Conservation (phyloP, 2,113 vertebrate species). For the Macaca mulatta region DNA sequence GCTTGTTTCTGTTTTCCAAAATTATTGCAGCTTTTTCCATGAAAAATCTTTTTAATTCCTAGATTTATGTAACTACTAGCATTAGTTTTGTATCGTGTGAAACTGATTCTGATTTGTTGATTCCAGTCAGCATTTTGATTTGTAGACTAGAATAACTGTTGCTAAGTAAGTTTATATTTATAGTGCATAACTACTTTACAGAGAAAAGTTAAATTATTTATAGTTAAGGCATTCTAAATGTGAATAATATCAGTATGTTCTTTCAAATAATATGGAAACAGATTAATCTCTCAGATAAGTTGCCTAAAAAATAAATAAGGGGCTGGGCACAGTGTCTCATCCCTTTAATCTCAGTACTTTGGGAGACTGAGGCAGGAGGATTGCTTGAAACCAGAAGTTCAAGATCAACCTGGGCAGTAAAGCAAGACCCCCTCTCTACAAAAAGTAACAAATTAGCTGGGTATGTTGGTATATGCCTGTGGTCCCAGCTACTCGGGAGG, state of each 20-base stretch:
- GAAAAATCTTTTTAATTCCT: conserved; percentile 46
- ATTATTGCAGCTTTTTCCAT: conserved; percentile 62
- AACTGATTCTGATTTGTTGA: conserved; percentile 21
- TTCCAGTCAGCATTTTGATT: conserved; percentile 34
- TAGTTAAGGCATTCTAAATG: conserved; percentile 23
- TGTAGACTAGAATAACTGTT: conserved; percentile 7
- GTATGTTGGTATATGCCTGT: no score
- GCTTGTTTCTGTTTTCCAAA: neutral
- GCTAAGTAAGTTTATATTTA: conserved; percentile 27
- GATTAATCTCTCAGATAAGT: conserved; percentile 22
- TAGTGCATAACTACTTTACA: neutral
- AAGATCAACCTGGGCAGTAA: no score
- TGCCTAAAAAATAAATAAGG: neutral
- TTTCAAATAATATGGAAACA: conserved; percentile 24
- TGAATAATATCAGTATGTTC: conserved; percentile 9
- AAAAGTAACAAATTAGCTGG: no score
- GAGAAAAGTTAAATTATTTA: conserved; percentile 45
- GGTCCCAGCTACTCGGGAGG: no score
- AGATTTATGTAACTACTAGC: conserved; percentile 20
- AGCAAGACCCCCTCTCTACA: no score
- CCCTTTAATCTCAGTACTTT: no score
- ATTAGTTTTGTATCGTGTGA: conserved; percentile 48
- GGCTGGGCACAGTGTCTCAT: no score
- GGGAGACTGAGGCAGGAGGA: no score
- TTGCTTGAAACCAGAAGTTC: no score